Conservation (phyloP, 1,140 invertebrate genomes). For the Gryon sp. region DNA sequence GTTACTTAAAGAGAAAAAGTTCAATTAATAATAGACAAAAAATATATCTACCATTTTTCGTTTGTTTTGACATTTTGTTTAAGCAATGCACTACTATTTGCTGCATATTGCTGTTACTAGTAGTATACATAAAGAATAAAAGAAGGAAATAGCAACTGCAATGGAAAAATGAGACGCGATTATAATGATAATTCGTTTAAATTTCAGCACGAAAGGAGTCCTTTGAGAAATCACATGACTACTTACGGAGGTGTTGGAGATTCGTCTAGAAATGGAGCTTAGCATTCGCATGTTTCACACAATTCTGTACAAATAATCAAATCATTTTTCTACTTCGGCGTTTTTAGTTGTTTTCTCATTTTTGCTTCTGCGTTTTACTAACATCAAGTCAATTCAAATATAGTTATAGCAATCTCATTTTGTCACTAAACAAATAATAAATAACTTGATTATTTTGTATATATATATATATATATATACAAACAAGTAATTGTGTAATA, state of each 20-base stretch:
- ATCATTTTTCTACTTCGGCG: conserved; percentile 29
- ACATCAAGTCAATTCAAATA: not conserved
- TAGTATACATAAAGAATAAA: conserved; percentile 4
- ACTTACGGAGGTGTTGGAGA: conserved; percentile 47
- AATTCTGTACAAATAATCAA: conserved; percentile 28
- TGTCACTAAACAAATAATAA: no score
- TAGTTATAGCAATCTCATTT: no score
- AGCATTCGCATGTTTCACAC: conserved; percentile 20
- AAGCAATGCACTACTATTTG: no score
- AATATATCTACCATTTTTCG: no score
- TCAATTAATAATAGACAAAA: no score
- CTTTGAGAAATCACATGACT: conserved; percentile 44
- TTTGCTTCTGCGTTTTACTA: conserved; percentile 18
- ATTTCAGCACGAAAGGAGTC: conserved; percentile 56
- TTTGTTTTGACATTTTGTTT: no score
- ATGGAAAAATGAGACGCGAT: not conserved
- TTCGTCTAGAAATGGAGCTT: conserved; percentile 39
- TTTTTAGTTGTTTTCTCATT: conserved; percentile 30
- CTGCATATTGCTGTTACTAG: no score
- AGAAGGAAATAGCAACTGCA: conserved; percentile 19
- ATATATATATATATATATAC: no score
- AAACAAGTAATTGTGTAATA: no score
- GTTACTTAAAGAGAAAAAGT: no score
- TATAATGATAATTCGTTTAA: conserved; percentile 35
- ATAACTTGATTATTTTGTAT: no score